Evolutionary conservation across 1,140 invertebrate species (phyloP).

Genomic region (Drepana arcuata): DNA sequence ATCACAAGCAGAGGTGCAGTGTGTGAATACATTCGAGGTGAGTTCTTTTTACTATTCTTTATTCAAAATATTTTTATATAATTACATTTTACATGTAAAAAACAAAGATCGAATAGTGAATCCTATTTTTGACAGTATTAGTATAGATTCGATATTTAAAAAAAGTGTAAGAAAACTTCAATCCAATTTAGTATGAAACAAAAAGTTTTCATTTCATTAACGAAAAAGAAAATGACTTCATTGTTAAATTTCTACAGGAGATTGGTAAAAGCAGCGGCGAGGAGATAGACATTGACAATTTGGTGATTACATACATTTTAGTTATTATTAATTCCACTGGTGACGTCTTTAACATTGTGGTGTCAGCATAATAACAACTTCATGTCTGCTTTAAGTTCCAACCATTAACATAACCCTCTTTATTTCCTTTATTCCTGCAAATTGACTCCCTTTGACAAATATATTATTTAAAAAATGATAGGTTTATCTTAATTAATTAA

Average conservation of each 20-base stretch:
- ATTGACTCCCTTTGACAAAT: too few relatives aligned
- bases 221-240: not conserved
- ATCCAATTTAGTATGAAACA: not conserved
- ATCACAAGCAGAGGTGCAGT: constrained; percentile 79
- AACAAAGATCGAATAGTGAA: too few relatives aligned
- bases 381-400: too few relatives aligned
- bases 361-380: too few relatives aligned
- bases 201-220: not conserved
- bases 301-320: constrained; percentile 50
- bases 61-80: not conserved
- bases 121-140: too few relatives aligned
- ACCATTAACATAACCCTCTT: too few relatives aligned
- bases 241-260: constrained; percentile 32
- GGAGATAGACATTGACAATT: constrained; percentile 68
- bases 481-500: too few relatives aligned
- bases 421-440: too few relatives aligned
- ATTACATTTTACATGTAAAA: not conserved
- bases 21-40: constrained; percentile 74
- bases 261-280: constrained; percentile 53
- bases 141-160: too few relatives aligned
- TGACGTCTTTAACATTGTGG: constrained; percentile 8
- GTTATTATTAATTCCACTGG: constrained; percentile 11
- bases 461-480: too few relatives aligned
- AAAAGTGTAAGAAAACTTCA: too few relatives aligned
- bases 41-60: constrained; percentile 18